Base-by-base conservation (phyloP, 2,888 invertebrate genomes). In the Pasiphila rectangulata region DNA sequence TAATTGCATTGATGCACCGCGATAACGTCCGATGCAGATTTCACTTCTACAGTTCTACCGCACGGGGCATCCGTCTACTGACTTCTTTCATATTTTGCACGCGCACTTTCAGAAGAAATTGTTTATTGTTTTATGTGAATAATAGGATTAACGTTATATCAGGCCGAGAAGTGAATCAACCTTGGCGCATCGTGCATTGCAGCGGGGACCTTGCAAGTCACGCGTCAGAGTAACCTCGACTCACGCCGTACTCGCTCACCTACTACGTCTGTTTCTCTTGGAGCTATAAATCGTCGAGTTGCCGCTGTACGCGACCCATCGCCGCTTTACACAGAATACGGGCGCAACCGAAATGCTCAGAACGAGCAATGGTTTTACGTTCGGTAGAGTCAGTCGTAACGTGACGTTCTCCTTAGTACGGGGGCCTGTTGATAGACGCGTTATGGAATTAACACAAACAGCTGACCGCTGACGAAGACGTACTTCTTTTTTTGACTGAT, bases 141-240 rank as follows among this genome's bases (percentile, higher is more conserved):
- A 47, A 39, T 65, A 64, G 64, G 64, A 64, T 65, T 74, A 73
- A 66, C 23, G 29, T 74, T 77, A 72, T 72, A 76, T 74, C 65
- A 68, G 69, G 72, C 64, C 60, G 73, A 79, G 76, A 78, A 79
- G 79, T 76, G 76, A 78, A 71, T 76, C 85, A 87, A 88, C 88
- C 88, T 88, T 88, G 88, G 85, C 83, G 85, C 88, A 87, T 88
- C 87, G 86, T 84, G 86, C 86, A 87, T 82, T 88, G 88, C 88
- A 88, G 79, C 83, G 81, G 80, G 77, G 85, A 87, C 88, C 88
- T 88, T 87, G 88, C 88, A 87, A 88, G 87, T 87, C 86, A 88
- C 88, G 87, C 88, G 88, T 88, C 88, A 86, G 83, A 79, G 79
- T 86, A 87, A 87, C 88, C 87, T 87, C 87, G 86, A 74, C 82